Evolutionary conservation across 2,113 vertebrate genomes (phyloP).

Genomic region (Hippolais icterina): DNA sequence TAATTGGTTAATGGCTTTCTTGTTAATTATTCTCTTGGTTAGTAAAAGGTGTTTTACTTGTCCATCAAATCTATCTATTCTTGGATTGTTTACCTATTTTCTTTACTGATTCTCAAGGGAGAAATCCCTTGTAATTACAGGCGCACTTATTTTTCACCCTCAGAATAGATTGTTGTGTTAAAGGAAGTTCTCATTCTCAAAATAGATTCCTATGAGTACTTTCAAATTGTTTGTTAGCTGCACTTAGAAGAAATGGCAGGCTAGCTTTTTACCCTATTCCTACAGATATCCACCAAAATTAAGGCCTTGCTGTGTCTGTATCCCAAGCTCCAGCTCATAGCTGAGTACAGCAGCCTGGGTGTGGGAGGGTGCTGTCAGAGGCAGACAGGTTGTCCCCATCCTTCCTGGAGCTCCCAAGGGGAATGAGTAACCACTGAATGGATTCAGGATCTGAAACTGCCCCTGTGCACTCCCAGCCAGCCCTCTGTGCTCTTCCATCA

Average conservation of each 20-base stretch:
- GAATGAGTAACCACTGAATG: background rate
- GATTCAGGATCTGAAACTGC: background rate
- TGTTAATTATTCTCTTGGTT: background rate
- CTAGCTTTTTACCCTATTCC: background rate
- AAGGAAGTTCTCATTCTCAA: background rate
- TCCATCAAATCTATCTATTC: background rate
- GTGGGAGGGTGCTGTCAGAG: conserved; percentile 47
- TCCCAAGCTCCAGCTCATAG: background rate
- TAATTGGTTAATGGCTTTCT: background rate
- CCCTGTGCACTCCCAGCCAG: background rate
- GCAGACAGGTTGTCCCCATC: background rate
- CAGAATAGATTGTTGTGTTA: background rate
- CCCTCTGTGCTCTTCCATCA: background rate
- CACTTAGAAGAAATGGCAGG: background rate
- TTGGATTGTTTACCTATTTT: background rate
- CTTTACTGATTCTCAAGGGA: background rate
- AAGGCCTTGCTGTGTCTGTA: background rate
- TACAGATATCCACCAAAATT: background rate
- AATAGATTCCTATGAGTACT: background rate
- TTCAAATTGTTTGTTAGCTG: background rate
- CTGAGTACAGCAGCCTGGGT: background rate
- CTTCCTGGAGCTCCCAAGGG: background rate
- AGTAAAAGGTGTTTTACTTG: background rate
- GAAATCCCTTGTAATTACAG: background rate
- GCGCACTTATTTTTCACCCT: background rate